Base-by-base conservation (phyloP, 2,888 invertebrate species). In the Dicyrtoma fusca region DNA sequence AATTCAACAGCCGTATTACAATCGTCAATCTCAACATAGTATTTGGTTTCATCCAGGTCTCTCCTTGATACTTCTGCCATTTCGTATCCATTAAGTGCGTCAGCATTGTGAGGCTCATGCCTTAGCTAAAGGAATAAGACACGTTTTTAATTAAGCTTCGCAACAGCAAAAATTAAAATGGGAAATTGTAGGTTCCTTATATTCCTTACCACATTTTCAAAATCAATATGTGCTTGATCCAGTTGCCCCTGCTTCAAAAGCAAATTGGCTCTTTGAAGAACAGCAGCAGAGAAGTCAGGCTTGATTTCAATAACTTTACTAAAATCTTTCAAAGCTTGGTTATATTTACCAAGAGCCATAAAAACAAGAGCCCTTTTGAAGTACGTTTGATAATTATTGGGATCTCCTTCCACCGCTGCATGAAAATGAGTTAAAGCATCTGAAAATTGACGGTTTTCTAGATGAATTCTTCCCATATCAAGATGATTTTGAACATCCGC, bases 341-440 rank as follows among this genome's bases (percentile, higher is more conserved):
- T 94, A 0, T 97, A 92, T 86, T 96, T 97, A 62, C 97, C 97
- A 80, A 98, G 86, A 10, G 97, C 98, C 82, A 98, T 88, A 85
- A 94, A 97, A 0, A 97, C 95, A 0, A 97, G 97, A 57, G 96
- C 98, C 81, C 98, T 87, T 84, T 95, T 93, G 84, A 94, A 99
- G 83, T 94, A 94, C 66, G 96, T 96, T 84, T 98, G 88, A 85
- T 97, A 99, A 85, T 98, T 97, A 78, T 88, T 88, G 49, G 97
- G 94, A 85, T 99, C 98, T 14, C 93, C 94, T 87, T 98, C 97
- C 81, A 99, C 94, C 81, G 98, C 99, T 75, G 95, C 93, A 87
- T 99, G 97, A 85, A 96, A 99, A 84, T 99, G 97, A 74, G 94
- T 92, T 64, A 99, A 85, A 11, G 99, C 98, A 86, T 99, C 98